Evolutionary conservation across 2,113 vertebrate genomes (phyloP).

Genomic region (Chroicocephalus ridibundus): DNA sequence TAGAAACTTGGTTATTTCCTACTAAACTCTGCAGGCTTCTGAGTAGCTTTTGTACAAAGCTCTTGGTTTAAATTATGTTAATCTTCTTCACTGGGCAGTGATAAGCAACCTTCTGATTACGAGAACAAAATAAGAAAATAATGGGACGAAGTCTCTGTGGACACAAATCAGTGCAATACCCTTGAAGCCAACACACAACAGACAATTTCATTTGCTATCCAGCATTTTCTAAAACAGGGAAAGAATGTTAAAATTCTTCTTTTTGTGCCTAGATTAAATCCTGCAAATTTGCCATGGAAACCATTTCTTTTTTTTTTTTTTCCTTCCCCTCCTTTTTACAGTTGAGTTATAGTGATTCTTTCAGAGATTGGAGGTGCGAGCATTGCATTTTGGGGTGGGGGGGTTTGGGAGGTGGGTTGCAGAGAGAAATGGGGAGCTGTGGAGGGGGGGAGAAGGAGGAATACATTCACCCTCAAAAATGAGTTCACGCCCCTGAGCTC

Average conservation of each 20-base stretch:
- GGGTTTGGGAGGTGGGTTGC: background rate
- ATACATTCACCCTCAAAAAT: background rate
- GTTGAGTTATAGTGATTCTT: background rate
- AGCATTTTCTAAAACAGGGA: slow-evolving; percentile 4
- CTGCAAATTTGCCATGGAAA: slow-evolving; percentile 64
- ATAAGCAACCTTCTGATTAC: slow-evolving; percentile 31
- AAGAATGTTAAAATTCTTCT: slow-evolving; percentile 54
- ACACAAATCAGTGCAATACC: background rate
- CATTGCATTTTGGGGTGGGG: background rate
- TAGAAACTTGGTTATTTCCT: background rate
- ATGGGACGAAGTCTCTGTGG: background rate
- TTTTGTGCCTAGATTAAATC: slow-evolving; percentile 19
- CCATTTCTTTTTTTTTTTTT: background rate
- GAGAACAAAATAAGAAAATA: slow-evolving; percentile 35
- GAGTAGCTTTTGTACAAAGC: background rate
- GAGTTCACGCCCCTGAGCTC: background rate
- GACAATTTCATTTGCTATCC: slow-evolving; percentile 10
- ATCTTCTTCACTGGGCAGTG: slow-evolving; percentile 33
- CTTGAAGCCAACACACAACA: slow-evolving; percentile 36
- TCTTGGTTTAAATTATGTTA: slow-evolving; percentile 16
- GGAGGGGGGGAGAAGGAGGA: background rate
- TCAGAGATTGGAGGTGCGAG: background rate
- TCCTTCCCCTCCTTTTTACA: background rate
- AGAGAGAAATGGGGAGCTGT: background rate
- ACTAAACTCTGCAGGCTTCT: background rate